Percentiles rank a stretch among this genome's conserved stretches.
Conservation (phyloP, 2,113 vertebrate genomes). For the Laticauda colubrina region DNA sequence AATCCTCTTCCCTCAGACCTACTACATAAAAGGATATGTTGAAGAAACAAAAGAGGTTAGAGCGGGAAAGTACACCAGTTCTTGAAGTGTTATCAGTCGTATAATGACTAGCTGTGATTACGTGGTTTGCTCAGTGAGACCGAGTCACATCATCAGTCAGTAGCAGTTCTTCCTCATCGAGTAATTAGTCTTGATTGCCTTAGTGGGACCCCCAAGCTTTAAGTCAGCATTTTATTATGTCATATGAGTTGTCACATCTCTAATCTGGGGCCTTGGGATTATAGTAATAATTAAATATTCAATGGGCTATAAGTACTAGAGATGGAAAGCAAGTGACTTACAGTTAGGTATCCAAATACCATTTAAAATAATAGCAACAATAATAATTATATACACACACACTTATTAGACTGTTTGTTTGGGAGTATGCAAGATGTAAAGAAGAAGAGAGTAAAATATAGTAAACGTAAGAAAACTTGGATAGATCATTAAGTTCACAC, state of each 20-base stretch:
- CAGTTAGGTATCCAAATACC: not conserved
- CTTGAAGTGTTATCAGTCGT: no score
- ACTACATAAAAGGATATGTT: not conserved
- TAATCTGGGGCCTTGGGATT: no score
- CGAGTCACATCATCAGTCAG: no score
- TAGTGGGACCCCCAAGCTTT: no score
- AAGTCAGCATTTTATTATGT: no score
- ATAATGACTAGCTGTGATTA: no score
- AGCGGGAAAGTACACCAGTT: not conserved
- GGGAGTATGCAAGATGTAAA: not conserved
- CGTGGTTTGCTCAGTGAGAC: no score
- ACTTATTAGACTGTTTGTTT: not conserved
- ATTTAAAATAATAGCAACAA: not conserved
- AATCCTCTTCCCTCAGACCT: not conserved
- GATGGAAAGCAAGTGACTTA: not conserved
- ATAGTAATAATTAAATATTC: no score
- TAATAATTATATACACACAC: not conserved
- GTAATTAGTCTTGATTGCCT: no score
- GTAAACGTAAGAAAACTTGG: not conserved
- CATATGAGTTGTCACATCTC: no score
- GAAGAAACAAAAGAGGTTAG: not conserved
- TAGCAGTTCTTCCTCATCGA: no score
- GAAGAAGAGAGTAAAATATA: not conserved
- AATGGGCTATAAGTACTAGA: not conserved
- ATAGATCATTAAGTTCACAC: not conserved